These are phyloP conservation scores for Arvicanthis niloticus DNA, from an alignment of 2,113 vertebrate species.

Conservation along the genomic window DNA sequence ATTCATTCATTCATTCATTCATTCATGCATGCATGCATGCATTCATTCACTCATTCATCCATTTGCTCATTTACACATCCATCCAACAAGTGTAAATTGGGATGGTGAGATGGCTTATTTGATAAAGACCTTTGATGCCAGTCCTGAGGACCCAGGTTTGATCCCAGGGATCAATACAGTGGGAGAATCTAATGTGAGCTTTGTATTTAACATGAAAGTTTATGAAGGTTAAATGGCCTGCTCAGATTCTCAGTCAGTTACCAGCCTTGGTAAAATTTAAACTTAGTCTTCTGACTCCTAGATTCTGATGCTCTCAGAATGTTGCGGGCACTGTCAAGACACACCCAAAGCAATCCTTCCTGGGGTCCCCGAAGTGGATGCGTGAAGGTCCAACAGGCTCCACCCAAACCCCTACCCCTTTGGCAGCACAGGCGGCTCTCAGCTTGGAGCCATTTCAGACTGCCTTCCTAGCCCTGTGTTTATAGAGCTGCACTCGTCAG, in stretches of 20 bases:
- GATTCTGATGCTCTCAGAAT: background rate
- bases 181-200: background rate
- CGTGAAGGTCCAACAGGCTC: background rate
- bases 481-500: conserved; percentile 54
- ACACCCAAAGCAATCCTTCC: background rate
- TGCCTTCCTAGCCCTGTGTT: conserved; percentile 34
- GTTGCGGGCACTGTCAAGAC: background rate
- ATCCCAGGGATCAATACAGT: background rate
- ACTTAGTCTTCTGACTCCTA: background rate
- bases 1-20: background rate
- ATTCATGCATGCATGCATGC: background rate
- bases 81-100: background rate
- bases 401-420: background rate
- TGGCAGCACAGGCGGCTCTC: background rate
- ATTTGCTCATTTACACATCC: background rate
- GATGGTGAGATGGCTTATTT: background rate
- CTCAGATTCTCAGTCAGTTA: background rate
- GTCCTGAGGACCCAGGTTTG: background rate
- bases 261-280: background rate
- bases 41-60: background rate
- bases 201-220: background rate
- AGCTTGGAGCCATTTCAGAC: background rate
- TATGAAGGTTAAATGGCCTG: background rate
- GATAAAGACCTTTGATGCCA: background rate
- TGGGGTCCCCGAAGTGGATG: background rate